Conservation (phyloP, 2,113 vertebrate species). For the Halcyon senegalensis region DNA sequence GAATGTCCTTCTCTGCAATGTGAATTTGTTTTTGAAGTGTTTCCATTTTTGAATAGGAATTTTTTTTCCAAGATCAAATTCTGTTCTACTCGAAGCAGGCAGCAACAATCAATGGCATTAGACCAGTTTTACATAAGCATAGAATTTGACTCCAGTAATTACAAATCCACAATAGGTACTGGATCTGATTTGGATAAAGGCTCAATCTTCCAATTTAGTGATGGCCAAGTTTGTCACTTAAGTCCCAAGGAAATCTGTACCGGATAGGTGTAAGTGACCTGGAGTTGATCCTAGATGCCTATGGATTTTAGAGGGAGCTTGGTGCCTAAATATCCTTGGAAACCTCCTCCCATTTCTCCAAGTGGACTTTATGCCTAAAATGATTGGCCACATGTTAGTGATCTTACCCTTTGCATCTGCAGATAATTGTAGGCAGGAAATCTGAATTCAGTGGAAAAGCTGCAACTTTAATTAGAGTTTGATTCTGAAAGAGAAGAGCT, state of each 20-base stretch:
- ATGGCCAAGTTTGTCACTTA: neutral
- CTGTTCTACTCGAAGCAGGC: neutral
- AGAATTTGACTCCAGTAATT: neutral
- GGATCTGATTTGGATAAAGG: neutral
- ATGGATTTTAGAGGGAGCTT: neutral
- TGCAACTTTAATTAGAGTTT: neutral
- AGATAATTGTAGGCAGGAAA: neutral
- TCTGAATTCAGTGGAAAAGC: neutral
- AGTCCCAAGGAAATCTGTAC: neutral
- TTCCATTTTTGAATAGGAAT: neutral
- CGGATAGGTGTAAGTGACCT: neutral
- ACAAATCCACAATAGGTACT: neutral
- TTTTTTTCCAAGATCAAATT: neutral
- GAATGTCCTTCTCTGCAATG: neutral
- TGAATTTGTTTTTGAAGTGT: neutral
- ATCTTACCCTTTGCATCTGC: neutral
- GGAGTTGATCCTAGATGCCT: neutral
- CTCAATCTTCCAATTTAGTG: neutral
- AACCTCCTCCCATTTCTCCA: neutral
- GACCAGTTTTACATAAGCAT: neutral
- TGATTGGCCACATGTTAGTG: neutral
- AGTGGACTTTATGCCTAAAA: neutral
- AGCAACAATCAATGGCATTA: neutral
- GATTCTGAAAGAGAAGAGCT: neutral
- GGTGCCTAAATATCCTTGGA: neutral